phyloP scores from a whole-genome alignment of 2,888 invertebrate genomes.

The Watsonalla binaria region DNA sequence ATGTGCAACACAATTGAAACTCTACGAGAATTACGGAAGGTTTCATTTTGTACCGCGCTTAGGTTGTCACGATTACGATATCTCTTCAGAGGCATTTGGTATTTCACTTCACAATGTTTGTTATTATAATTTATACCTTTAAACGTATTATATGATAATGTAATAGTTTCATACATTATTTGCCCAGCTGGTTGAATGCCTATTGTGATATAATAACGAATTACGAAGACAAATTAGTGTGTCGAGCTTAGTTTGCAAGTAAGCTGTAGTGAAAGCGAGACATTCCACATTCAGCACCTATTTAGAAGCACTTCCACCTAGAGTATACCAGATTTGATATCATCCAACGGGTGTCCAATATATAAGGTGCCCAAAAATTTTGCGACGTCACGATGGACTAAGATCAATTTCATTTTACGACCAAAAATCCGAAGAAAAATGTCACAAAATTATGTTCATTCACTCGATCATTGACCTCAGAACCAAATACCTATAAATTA shows the following conservation, averaged over 20 bases:
- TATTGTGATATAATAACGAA: constrained; percentile 11
- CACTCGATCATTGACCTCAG: too few species aligned
- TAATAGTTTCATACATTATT: constrained; percentile 47
- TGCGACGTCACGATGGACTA: too few species aligned
- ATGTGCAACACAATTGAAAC: constrained; percentile 50
- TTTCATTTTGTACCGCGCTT: constrained; percentile 32
- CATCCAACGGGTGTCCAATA: not conserved
- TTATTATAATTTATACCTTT: constrained; percentile 47
- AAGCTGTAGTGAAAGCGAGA: constrained; percentile 1
- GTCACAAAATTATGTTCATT: constrained; percentile 15
- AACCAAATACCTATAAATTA: too few species aligned
- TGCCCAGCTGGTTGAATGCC: constrained; percentile 25
- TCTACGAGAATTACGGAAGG: constrained; percentile 41
- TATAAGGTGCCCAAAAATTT: too few species aligned
- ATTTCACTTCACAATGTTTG: constrained; percentile 64
- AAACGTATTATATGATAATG: constrained; percentile 44
- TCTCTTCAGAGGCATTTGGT: constrained; percentile 55
- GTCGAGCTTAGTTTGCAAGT: not conserved
- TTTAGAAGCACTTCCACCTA: too few species aligned
- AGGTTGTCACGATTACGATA: constrained; percentile 61
- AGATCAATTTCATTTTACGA: too few species aligned
- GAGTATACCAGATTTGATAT: constrained; percentile 6
- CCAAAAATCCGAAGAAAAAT: too few species aligned
- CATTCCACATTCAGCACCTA: too few species aligned
- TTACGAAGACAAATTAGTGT: constrained; percentile 9